These are phyloP conservation scores for Octodon degus DNA, from an alignment of 2,113 vertebrate species.

Conservation along the genomic window DNA sequence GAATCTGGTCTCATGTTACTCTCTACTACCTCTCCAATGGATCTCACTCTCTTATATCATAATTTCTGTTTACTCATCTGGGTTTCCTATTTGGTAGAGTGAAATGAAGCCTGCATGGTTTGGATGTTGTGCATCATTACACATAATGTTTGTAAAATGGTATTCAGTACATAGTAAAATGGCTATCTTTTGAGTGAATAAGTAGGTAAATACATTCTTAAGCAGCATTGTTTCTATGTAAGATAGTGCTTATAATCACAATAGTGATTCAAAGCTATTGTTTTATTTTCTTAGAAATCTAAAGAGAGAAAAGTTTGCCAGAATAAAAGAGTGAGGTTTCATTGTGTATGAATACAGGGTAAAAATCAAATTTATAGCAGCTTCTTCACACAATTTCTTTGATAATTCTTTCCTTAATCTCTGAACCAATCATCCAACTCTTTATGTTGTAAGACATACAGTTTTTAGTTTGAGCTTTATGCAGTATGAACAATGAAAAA, in stretches of 20 bases:
- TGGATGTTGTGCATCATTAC: not conserved
- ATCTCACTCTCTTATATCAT: not conserved
- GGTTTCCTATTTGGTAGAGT: not conserved
- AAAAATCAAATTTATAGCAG: not conserved
- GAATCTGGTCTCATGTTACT: not conserved
- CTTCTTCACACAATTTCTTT: not conserved
- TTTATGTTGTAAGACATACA: not conserved
- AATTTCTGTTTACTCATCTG: not conserved
- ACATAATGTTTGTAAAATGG: not conserved
- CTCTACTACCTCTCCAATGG: not conserved
- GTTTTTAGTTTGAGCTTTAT: not conserved
- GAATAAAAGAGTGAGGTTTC: not conserved
- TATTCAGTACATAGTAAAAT: not conserved
- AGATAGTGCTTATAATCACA: not conserved
- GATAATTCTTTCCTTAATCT: not conserved
- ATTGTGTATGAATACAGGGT: not conserved
- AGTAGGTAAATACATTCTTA: not conserved
- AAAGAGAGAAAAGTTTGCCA: not conserved
- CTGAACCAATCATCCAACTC: not conserved
- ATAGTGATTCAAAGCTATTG: not conserved
- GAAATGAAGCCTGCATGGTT: not conserved
- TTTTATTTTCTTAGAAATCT: not conserved
- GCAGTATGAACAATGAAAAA: not conserved
- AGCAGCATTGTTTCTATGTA: not conserved
- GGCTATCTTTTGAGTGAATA: not conserved